Conservation (phyloP, 2,113 vertebrate genomes). For the Polypterus bichir region DNA sequence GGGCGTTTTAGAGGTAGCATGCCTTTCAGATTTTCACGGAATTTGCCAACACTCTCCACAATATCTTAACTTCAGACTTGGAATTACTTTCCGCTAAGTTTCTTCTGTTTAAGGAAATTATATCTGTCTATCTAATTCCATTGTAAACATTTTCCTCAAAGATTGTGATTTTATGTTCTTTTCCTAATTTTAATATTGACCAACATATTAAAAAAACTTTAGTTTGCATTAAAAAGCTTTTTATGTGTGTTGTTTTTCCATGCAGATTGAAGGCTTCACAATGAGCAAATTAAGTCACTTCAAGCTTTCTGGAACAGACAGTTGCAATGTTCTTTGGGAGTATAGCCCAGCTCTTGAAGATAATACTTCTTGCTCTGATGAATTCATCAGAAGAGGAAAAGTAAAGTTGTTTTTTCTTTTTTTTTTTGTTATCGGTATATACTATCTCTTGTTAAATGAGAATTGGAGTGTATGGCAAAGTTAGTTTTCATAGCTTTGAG, state of each 20-base stretch:
- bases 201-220: not conserved
- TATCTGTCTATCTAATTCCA: too few relatives aligned
- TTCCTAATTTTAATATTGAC: not conserved
- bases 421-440: too few relatives aligned
- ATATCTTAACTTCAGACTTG: too few relatives aligned
- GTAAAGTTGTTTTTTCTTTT: conserved; percentile 27
- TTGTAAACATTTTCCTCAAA: too few relatives aligned
- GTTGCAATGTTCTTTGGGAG: conserved; percentile 56
- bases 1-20: too few relatives aligned
- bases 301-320: conserved; percentile 52
- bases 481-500: too few relatives aligned
- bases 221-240: not conserved
- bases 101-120: too few relatives aligned
- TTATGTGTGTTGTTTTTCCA: conserved; percentile 16
- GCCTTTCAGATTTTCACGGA: too few relatives aligned
- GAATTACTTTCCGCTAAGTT: too few relatives aligned
- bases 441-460: too few relatives aligned
- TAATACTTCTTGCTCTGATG: conserved; percentile 34
- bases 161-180: conserved; percentile 12
- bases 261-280: conserved; percentile 60
- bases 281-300: conserved; percentile 57
- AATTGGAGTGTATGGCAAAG: too few relatives aligned
- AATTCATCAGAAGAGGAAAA: conserved; percentile 44
- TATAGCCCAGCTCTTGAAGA: conserved; percentile 35
- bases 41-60: too few relatives aligned